These are phyloP conservation scores for Cyanoliseus patagonus DNA, from an alignment of 2,113 vertebrate genomes.

Conservation along the genomic window DNA sequence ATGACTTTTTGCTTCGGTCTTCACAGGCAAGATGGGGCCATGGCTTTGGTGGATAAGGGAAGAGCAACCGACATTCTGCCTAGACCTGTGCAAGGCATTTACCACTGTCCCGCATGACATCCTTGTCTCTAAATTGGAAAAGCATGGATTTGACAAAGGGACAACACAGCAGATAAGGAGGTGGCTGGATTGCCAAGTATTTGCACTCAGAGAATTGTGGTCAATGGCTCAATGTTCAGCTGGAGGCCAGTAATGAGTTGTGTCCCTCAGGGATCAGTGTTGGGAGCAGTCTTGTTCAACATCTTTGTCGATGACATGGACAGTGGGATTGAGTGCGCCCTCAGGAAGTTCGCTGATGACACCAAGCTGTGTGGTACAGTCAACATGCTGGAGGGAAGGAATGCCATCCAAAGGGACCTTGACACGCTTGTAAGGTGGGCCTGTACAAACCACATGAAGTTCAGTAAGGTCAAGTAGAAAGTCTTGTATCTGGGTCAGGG, in stretches of 20 bases:
- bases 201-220: background rate
- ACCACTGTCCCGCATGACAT: background rate
- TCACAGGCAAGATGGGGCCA: background rate
- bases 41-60: background rate
- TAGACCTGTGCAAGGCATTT: background rate
- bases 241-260: background rate
- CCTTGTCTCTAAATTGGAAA: background rate
- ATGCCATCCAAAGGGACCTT: background rate
- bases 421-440: background rate
- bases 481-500: background rate
- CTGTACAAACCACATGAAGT: background rate
- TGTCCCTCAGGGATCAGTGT: background rate
- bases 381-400: background rate
- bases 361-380: background rate
- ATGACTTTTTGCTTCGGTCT: background rate
- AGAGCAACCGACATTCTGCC: background rate
- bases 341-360: background rate
- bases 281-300: background rate
- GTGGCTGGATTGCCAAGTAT: background rate
- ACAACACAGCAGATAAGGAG: background rate
- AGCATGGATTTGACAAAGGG: background rate
- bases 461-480: background rate
- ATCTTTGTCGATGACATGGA: background rate
- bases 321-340: background rate
- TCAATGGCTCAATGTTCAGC: background rate